A percentile compares a stretch with the other conserved stretches of the same genome.
These are phyloP conservation scores for Lepidocyrtoides sp. DNA, from an alignment of 2,888 invertebrate species.

Conservation along the genomic window DNA sequence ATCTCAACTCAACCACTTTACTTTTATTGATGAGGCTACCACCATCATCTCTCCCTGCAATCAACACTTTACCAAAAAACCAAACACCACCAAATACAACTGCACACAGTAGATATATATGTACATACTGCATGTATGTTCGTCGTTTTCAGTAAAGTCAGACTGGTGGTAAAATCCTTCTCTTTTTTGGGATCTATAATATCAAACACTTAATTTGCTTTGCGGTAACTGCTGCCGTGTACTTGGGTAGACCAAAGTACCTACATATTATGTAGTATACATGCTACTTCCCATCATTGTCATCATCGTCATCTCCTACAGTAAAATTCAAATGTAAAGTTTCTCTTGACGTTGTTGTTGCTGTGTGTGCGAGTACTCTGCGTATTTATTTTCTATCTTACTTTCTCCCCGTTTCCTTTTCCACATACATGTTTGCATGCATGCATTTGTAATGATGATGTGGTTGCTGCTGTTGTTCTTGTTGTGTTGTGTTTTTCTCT, in stretches of 20 bases:
- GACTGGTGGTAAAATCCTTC: not conserved
- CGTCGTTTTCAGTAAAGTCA: not conserved
- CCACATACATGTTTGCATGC: slow-evolving; percentile 21
- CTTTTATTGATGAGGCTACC: slow-evolving; percentile 43
- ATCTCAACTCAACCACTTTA: slow-evolving; percentile 49
- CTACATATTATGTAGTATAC: not conserved
- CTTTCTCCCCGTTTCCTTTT: not conserved
- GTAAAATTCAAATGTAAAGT: slow-evolving; percentile 13
- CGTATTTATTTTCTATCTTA: slow-evolving; percentile 12
- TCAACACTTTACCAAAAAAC: slow-evolving; percentile 24
- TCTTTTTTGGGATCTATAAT: slow-evolving; percentile 4
- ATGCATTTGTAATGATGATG: slow-evolving; percentile 56
- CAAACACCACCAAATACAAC: no score
- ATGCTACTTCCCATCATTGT: slow-evolving; percentile 18
- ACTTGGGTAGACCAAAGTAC: no score
- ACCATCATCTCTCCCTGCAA: slow-evolving; percentile 20
- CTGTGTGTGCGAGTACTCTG: not conserved
- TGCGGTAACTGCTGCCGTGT: slow-evolving; percentile 1
- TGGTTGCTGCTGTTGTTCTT: slow-evolving; percentile 7
- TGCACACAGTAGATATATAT: no score
- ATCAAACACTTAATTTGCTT: slow-evolving; percentile 2
- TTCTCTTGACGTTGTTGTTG: not conserved
- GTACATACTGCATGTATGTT: not conserved
- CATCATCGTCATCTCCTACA: not conserved
- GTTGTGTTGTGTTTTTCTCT: not conserved